phyloP scores from a whole-genome alignment of 2,113 vertebrate genomes.

The Urocitellus parryii region DNA sequence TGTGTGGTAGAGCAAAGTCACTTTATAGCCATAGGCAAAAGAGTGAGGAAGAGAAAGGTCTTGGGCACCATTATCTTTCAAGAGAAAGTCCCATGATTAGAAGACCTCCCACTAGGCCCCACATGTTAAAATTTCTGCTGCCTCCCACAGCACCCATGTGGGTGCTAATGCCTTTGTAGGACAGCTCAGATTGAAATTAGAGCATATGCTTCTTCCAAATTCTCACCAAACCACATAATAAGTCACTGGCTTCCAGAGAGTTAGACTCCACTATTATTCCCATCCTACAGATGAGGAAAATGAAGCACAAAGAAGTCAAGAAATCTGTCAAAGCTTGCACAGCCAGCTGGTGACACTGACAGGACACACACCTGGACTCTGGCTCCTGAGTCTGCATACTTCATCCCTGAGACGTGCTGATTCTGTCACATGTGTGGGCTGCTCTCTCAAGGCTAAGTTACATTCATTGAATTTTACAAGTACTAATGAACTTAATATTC shows the following conservation, averaged over 20 bases:
- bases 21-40: background rate
- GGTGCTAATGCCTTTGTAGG: background rate
- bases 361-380: background rate
- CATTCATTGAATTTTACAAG: background rate
- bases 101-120: no score
- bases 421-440: background rate
- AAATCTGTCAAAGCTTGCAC: background rate
- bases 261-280: background rate
- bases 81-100: no score
- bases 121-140: background rate
- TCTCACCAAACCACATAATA: background rate
- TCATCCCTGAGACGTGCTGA: no score
- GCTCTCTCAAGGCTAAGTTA: background rate
- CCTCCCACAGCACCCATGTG: background rate
- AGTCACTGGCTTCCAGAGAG: background rate
- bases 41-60: no score
- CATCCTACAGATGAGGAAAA: background rate
- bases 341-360: no score
- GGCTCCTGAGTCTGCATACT: background rate
- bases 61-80: background rate
- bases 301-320: slow-evolving; percentile 3
- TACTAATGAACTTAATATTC: background rate
- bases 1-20: background rate
- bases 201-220: background rate
- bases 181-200: background rate